Evolutionary conservation across 2,888 invertebrate species (phyloP).

Genomic region (Strigamia maritima): DNA sequence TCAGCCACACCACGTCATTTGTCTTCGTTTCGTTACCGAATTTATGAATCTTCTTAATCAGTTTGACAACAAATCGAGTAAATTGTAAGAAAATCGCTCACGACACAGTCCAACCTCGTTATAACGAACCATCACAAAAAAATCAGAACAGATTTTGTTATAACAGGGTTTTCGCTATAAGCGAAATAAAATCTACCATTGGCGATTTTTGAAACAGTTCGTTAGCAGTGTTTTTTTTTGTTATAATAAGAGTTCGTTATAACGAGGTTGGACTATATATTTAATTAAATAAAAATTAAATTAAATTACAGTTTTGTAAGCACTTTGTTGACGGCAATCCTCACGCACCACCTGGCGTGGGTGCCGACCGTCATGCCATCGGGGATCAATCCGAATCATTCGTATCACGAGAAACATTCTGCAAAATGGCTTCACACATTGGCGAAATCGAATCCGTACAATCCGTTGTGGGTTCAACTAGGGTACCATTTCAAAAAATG

Average conservation of each 20-base stretch:
- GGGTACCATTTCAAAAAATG: too few relatives aligned
- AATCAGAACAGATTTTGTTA: too few relatives aligned
- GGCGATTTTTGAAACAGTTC: too few relatives aligned
- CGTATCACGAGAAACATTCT: slow-evolving; percentile 53
- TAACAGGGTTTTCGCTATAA: too few relatives aligned
- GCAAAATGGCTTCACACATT: slow-evolving; percentile 55
- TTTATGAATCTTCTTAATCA: slow-evolving; percentile 51
- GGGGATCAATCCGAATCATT: slow-evolving; percentile 50
- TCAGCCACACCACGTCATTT: slow-evolving; percentile 49
- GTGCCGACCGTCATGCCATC: slow-evolving; percentile 68
- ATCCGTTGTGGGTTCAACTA: slow-evolving; percentile 86
- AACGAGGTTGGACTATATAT: too few relatives aligned
- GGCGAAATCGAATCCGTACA: slow-evolving; percentile 69
- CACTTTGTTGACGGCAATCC: slow-evolving; percentile 78
- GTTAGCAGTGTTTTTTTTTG: too few relatives aligned
- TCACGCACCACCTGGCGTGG: slow-evolving; percentile 90
- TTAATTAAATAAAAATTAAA: too few relatives aligned
- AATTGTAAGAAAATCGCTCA: too few relatives aligned
- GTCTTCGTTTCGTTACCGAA: slow-evolving; percentile 51
- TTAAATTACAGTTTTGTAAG: slow-evolving; percentile 92
- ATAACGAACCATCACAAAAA: too few relatives aligned
- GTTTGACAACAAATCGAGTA: slow-evolving; percentile 78
- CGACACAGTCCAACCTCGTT: too few relatives aligned
- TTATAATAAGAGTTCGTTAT: too few relatives aligned
- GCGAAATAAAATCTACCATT: too few relatives aligned